A percentile compares a stretch with the other conserved stretches of the same genome.
These are phyloP conservation scores for Miniopterus natalensis DNA, from an alignment of 2,113 vertebrate species.

Conservation along the genomic window DNA sequence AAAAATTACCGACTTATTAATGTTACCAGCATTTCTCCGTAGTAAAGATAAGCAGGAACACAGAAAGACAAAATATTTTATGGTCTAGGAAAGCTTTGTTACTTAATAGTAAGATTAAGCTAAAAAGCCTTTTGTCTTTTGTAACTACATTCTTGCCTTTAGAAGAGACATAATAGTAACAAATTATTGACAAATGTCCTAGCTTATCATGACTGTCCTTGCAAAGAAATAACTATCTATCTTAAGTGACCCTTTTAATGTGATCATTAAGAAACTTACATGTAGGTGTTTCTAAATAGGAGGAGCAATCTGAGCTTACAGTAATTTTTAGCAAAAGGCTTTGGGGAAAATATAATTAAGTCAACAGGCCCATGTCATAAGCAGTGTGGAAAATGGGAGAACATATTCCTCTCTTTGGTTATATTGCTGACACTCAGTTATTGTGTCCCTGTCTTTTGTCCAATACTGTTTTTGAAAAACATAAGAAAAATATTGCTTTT, in stretches of 20 bases:
- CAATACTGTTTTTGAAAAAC: constrained; percentile 64
- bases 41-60: neutral
- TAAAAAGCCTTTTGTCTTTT: constrained; percentile 29
- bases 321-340: constrained; percentile 48
- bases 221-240: constrained; percentile 31
- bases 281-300: constrained; percentile 53
- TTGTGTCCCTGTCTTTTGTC: constrained; percentile 53
- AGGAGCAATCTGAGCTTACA: constrained; percentile 25
- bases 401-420: constrained; percentile 43
- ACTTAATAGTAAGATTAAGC: constrained; percentile 41
- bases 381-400: neutral
- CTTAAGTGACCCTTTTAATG: constrained; percentile 14
- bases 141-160: neutral
- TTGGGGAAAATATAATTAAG: constrained; percentile 38
- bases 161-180: neutral
- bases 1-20: constrained; percentile 24
- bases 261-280: constrained; percentile 46
- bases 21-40: constrained; percentile 41
- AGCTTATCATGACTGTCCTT: neutral
- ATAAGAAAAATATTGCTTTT: constrained; percentile 62
- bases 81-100: neutral
- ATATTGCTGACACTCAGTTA: constrained; percentile 28
- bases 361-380: neutral
- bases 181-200: constrained; percentile 34
- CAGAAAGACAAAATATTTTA: constrained; percentile 52